Conservation (phyloP, 1,140 invertebrate genomes). For the Penaeus japonicus region DNA sequence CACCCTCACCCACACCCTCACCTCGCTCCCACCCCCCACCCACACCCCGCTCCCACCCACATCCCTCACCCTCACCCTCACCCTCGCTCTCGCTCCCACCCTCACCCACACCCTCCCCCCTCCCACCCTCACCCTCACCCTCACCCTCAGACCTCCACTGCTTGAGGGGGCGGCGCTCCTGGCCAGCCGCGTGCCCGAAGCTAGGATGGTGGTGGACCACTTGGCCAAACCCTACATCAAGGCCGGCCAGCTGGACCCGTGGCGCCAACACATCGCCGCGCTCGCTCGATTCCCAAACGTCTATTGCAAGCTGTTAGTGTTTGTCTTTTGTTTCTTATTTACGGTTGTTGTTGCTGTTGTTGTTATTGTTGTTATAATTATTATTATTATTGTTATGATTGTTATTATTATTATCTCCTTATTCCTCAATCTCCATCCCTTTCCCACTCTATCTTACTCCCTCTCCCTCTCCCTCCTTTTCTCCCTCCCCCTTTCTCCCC, state of each 20-base stretch:
- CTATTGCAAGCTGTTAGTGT: constrained; percentile 17
- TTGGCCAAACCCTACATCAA: constrained; percentile 21
- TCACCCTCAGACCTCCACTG: background rate
- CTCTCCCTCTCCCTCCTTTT: too few species aligned
- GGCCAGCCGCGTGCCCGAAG: background rate
- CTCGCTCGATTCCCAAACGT: background rate
- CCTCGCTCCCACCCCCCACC: too few species aligned
- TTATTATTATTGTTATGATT: too few species aligned
- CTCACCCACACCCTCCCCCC: background rate
- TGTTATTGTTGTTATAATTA: too few species aligned
- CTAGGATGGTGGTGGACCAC: constrained; percentile 9
- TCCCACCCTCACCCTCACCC: background rate
- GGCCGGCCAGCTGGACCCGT: background rate
- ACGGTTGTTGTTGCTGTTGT: too few species aligned
- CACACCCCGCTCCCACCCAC: background rate
- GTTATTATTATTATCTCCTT: too few species aligned
- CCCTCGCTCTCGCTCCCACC: too few species aligned
- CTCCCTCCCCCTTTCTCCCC: too few species aligned
- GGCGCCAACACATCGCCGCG: background rate
- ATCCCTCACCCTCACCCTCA: background rate
- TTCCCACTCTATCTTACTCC: too few species aligned
- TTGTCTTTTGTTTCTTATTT: background rate
- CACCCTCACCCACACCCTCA: background rate
- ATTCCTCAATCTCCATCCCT: too few species aligned
- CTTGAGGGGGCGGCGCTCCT: background rate